These are phyloP conservation scores for Morpho deidamia DNA, from an alignment of 2,888 invertebrate species.

Conservation along the genomic window DNA sequence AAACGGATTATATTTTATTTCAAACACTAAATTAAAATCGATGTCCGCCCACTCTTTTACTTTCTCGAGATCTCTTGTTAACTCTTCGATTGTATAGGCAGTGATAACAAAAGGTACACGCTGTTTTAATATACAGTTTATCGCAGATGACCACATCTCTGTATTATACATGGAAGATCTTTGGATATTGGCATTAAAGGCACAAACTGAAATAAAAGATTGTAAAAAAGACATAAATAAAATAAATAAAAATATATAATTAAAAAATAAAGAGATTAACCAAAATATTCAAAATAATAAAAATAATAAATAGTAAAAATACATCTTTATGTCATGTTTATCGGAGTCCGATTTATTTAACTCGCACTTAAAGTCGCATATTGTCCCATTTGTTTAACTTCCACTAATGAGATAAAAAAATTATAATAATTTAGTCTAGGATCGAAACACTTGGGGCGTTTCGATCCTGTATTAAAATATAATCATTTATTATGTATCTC, in stretches of 20 bases:
- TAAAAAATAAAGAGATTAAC: neutral
- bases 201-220: slow-evolving; percentile 74
- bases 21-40: slow-evolving; percentile 70
- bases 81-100: slow-evolving; percentile 82
- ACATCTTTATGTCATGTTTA: no score
- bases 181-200: slow-evolving; percentile 85
- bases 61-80: slow-evolving; percentile 79
- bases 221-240: no score
- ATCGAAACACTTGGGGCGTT: no score
- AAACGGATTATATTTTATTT: slow-evolving; percentile 80
- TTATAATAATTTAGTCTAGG: no score
- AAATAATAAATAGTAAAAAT: no score
- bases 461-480: no score
- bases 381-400: no score
- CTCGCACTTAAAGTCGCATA: no score
- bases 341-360: no score
- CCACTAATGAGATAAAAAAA: no score
- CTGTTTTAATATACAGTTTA: slow-evolving; percentile 74
- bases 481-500: no score
- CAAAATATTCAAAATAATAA: neutral
- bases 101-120: slow-evolving; percentile 81
- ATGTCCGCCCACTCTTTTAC: slow-evolving; percentile 67
- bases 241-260: no score
- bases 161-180: slow-evolving; percentile 81
- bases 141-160: slow-evolving; percentile 83